Conservation (phyloP, 1,140 invertebrate species). For the Berghia stephanieae region DNA sequence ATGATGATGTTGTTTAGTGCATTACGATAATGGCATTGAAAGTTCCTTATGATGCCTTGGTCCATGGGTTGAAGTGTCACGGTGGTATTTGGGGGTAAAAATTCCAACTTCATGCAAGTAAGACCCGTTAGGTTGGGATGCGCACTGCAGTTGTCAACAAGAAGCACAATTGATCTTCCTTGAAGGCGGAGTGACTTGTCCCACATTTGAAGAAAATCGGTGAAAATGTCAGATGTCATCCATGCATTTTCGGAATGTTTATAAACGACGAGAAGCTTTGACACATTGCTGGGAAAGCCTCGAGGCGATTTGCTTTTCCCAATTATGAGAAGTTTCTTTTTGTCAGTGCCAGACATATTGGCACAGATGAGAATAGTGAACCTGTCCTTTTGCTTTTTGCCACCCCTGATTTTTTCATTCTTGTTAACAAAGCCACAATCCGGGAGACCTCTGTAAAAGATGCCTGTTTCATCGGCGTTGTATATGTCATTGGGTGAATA, state of each 20-base stretch:
- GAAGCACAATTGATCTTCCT: constrained; percentile 64
- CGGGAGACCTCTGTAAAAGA: constrained; percentile 67
- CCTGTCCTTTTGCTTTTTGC: constrained; percentile 45
- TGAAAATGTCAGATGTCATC: constrained; percentile 47
- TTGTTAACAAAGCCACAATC: constrained; percentile 65
- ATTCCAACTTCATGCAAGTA: constrained; percentile 63
- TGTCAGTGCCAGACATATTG: constrained; percentile 44
- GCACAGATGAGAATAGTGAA: constrained; percentile 40
- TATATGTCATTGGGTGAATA: constrained; percentile 65
- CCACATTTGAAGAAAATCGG: constrained; percentile 41
- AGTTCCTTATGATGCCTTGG: constrained; percentile 65
- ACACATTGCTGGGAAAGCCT: constrained; percentile 34
- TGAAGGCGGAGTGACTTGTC: constrained; percentile 31
- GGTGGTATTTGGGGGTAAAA: constrained; percentile 67
- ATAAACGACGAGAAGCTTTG: constrained; percentile 41
- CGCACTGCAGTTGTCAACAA: constrained; percentile 68
- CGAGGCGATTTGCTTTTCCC: constrained; percentile 39
- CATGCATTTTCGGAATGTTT: constrained; percentile 42
- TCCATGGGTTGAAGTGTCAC: constrained; percentile 68
- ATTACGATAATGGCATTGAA: constrained; percentile 45
- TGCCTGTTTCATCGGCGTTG: constrained; percentile 68
- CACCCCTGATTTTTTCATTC: constrained; percentile 46
- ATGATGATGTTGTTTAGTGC: neutral
- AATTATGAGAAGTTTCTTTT: constrained; percentile 43
- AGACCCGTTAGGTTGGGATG: constrained; percentile 54